Percentiles rank a stretch among this genome's conserved stretches.
These are phyloP conservation scores for Mactromeris polynyma DNA, from an alignment of 2,888 invertebrate species.

Conservation along the genomic window DNA sequence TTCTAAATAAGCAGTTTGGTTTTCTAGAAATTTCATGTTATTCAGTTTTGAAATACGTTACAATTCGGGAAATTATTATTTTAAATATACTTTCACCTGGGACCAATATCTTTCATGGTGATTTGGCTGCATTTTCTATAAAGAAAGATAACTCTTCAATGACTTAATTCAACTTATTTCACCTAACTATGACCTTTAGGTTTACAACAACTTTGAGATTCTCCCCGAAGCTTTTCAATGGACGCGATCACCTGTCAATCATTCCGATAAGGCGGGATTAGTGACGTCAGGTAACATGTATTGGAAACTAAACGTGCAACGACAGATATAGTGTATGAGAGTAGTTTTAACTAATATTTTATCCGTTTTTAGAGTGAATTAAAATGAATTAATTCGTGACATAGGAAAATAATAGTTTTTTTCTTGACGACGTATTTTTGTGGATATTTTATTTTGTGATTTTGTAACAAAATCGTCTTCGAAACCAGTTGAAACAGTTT, in stretches of 20 bases:
- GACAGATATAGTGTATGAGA: slow-evolving; percentile 39
- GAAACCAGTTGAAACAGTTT: slow-evolving; percentile 35
- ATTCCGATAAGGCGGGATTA: slow-evolving; percentile 63
- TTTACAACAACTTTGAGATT: slow-evolving; percentile 44
- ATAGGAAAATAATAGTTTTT: background rate
- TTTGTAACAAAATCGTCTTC: background rate
- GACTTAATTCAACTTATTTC: background rate
- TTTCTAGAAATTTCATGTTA: too few species aligned
- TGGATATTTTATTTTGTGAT: slow-evolving; percentile 11
- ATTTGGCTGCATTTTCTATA: background rate
- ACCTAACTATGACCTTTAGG: slow-evolving; percentile 1
- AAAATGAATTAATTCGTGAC: slow-evolving; percentile 33
- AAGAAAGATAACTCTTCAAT: slow-evolving; percentile 27
- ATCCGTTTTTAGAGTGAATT: slow-evolving; percentile 15
- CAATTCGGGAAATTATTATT: too few species aligned
- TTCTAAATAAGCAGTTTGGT: too few species aligned
- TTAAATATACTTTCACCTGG: too few species aligned
- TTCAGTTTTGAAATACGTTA: too few species aligned
- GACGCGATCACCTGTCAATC: slow-evolving; percentile 66
- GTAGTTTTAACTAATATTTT: slow-evolving; percentile 41
- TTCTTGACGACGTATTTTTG: background rate
- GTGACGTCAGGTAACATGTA: slow-evolving; percentile 70
- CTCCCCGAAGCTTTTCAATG: slow-evolving; percentile 41
- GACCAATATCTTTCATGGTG: too few species aligned
- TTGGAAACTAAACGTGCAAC: slow-evolving; percentile 67